Percentiles rank a stretch among this genome's conserved stretches.
Conservation (phyloP, 2,113 vertebrate genomes). For the Gulo gulo region DNA sequence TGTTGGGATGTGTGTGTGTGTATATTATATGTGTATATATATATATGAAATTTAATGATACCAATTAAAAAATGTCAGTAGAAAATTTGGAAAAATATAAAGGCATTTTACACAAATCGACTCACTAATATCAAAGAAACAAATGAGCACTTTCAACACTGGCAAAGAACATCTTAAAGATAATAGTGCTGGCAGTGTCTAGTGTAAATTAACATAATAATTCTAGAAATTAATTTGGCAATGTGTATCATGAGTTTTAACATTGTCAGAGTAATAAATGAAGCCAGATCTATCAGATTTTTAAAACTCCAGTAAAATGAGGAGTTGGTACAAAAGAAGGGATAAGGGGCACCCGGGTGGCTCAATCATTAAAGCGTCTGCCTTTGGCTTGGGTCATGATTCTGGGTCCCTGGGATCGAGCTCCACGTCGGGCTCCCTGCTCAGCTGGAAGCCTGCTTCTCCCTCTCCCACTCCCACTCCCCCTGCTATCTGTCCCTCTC, state of each 20-base stretch:
- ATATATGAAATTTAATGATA: neutral
- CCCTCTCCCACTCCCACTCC: too few relatives aligned
- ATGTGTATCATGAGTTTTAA: neutral
- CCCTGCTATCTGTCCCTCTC: too few relatives aligned
- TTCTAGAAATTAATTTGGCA: neutral
- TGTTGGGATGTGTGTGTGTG: neutral
- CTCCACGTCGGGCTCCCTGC: too few relatives aligned
- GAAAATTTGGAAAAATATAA: neutral
- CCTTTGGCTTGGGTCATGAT: too few relatives aligned
- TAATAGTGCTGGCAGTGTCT: neutral
- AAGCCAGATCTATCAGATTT: neutral
- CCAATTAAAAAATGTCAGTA: neutral
- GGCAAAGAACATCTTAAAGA: neutral
- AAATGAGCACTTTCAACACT: neutral
- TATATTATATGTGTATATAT: too few relatives aligned
- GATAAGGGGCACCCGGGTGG: neutral
- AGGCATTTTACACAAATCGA: neutral
- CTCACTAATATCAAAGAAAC: neutral
- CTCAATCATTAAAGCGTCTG: too few relatives aligned
- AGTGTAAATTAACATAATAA: neutral
- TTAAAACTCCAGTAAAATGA: neutral
- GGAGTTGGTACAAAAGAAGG: neutral
- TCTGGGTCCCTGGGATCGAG: too few relatives aligned
- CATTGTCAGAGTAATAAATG: neutral
- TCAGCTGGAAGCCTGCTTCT: too few relatives aligned